Conservation (phyloP, 2,113 vertebrate genomes). For the Puffinus mauretanicus region DNA sequence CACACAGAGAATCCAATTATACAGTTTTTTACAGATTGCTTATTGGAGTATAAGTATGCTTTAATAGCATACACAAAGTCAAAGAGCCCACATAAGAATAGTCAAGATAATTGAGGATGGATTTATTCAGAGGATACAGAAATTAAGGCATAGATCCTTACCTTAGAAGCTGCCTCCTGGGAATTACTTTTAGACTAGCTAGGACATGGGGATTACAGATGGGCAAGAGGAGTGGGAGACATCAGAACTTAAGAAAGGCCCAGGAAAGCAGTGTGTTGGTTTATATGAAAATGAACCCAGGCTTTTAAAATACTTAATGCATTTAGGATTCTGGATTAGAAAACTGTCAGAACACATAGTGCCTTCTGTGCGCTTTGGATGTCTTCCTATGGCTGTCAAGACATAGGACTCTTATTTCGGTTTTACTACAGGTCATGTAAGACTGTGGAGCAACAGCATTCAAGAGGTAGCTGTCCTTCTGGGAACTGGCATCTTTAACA, state of each 20-base stretch:
- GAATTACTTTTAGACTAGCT: not conserved
- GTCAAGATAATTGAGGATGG: conserved; percentile 1
- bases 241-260: not conserved
- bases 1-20: conserved; percentile 50
- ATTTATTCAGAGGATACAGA: conserved; percentile 22
- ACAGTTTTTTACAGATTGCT: conserved; percentile 37
- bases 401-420: not conserved
- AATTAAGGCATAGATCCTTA: not conserved
- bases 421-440: not conserved
- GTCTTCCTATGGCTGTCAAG: not conserved
- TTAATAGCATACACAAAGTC: conserved; percentile 46
- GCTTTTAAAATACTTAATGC: not conserved
- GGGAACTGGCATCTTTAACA: not conserved
- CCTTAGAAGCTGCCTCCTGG: not conserved
- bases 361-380: not conserved
- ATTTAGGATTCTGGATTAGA: not conserved
- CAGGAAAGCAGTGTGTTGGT: not conserved
- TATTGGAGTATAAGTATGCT: conserved; percentile 32
- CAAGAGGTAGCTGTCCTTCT: not conserved
- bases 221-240: accelerated
- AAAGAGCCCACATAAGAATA: conserved; percentile 44
- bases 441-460: not conserved
- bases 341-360: not conserved
- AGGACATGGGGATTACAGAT: not conserved
- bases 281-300: not conserved